Evolutionary conservation across 1,140 invertebrate species (phyloP).

Genomic region (Drosophila micromelanica): DNA sequence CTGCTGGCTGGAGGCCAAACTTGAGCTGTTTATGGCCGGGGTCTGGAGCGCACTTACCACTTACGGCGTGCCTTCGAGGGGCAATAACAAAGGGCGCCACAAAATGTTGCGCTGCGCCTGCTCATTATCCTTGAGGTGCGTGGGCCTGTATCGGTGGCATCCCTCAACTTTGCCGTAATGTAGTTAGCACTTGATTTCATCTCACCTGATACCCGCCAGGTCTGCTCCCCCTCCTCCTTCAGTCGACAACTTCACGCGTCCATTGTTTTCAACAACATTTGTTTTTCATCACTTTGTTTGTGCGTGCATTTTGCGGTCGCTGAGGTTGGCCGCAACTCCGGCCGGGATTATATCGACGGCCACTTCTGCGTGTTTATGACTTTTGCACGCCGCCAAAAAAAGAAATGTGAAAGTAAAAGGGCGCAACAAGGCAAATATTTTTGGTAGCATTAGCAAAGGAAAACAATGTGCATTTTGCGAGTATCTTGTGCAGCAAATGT

Average conservation of each 20-base stretch:
- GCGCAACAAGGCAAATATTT: slow-evolving; percentile 56
- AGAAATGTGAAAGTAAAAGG: slow-evolving; percentile 14
- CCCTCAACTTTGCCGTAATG: slow-evolving; percentile 64
- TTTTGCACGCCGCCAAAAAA: slow-evolving; percentile 46
- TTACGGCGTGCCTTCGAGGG: slow-evolving; percentile 31
- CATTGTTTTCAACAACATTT: slow-evolving; percentile 79
- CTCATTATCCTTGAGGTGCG: slow-evolving; percentile 52
- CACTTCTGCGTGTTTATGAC: slow-evolving; percentile 67
- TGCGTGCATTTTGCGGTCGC: slow-evolving; percentile 58
- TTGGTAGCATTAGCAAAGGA: slow-evolving; percentile 42
- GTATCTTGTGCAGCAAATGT: slow-evolving; percentile 28
- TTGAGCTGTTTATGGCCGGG: slow-evolving; percentile 54
- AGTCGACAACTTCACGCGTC: slow-evolving; percentile 70
- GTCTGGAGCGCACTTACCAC: slow-evolving; percentile 68
- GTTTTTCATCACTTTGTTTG: slow-evolving; percentile 81
- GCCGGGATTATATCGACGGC: slow-evolving; percentile 59
- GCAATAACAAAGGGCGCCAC: slow-evolving; percentile 44
- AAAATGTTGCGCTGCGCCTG: slow-evolving; percentile 55
- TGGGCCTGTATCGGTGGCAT: background rate
- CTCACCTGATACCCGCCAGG: slow-evolving; percentile 38
- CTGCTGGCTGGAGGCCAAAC: slow-evolving; percentile 13
- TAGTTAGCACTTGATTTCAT: slow-evolving; percentile 70
- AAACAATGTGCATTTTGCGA: slow-evolving; percentile 39
- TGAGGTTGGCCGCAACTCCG: background rate
- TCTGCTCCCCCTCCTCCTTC: background rate